Base-by-base conservation (phyloP, 1,140 invertebrate genomes). In the Drosophila pectinifera region DNA sequence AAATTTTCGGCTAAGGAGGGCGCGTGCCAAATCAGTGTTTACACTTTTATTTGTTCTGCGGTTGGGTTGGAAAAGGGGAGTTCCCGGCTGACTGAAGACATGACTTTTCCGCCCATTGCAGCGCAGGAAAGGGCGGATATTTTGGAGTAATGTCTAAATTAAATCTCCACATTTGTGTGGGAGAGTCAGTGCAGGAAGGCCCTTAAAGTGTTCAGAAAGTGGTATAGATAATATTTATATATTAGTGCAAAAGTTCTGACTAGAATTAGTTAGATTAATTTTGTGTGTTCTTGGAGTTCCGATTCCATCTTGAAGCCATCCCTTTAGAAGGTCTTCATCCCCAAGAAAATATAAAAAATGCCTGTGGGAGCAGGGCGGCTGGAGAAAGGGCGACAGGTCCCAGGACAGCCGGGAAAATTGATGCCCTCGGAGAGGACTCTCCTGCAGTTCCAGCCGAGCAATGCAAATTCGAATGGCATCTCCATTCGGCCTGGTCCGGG, bases 1-100 rank as follows among this genome's bases (percentile, higher is more conserved):
- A 88, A 73, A 89, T 88, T 88, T 83, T 49, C 39, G 67, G 51
- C 67, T 70, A 46, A 84, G 64, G 63, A 67, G 64, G 84, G 80
- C 84, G 84, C 85, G 84, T 88, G 85, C 83, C 84, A 89, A 89
- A 88, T 88, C 84, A 89, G 84, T 80, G 84, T 90, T 88, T 89
- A 90, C 80, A 89, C 73, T 89, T 89, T 88, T 88, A 89, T 90
- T 89, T 80, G 80, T 45, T 70, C 51, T 64, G 49, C 42, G 68
- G 51, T 74, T 45, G 58, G 38, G 48, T 39, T 31, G 20, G 13
- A 18, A 36, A 31, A 14, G 20, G 31, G 41, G 49, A 46, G 41
- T 24, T 31, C 34, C 34, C 58, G 13, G 20, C 20, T 13, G 24
- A 5, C 43, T 68, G 36, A 76, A 82, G 82, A 82, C 78, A 82